Evolutionary conservation across 2,113 vertebrate genomes (phyloP).

Genomic region (Bubalus kerabau): DNA sequence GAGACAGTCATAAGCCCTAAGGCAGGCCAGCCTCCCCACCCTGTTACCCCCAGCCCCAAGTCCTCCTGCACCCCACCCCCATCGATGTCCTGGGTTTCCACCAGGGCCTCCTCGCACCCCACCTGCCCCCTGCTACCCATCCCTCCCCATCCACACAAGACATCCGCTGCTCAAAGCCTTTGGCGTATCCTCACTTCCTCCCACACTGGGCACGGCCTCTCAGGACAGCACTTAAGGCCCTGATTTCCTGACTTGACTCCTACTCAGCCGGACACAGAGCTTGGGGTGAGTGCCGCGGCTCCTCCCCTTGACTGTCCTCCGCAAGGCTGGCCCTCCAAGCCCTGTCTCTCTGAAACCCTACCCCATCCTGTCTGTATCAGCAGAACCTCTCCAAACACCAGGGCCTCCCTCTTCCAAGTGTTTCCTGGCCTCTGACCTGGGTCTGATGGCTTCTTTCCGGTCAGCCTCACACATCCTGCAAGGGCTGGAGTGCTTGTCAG

Average conservation of each 20-base stretch:
- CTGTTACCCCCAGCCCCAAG: rapidly evolving
- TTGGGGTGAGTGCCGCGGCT: not conserved
- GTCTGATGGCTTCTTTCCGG: not conserved
- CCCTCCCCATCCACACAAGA: not conserved
- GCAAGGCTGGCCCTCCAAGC: rapidly evolving
- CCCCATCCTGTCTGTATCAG: not conserved
- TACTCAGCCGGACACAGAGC: not conserved
- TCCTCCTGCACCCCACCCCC: rapidly evolving
- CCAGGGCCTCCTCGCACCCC: not conserved
- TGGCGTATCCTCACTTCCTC: not conserved
- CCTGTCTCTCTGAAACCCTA: not conserved
- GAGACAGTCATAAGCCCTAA: not conserved
- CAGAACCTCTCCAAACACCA: not conserved
- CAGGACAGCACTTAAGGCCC: not conserved
- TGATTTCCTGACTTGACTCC: not conserved
- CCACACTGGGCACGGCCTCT: not conserved
- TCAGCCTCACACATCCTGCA: not conserved
- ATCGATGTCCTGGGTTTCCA: not conserved
- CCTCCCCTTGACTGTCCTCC: not conserved
- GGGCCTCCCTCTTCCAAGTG: not conserved
- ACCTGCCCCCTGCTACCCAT: not conserved
- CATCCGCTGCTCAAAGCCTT: not conserved
- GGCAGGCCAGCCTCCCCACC: not conserved
- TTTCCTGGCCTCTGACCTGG: not conserved
- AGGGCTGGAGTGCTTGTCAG: not conserved